A percentile compares a stretch with the other conserved stretches of the same genome.
These are phyloP conservation scores for Cremastobaeus sp. DNA, from an alignment of 2,888 invertebrate species.

Conservation along the genomic window DNA sequence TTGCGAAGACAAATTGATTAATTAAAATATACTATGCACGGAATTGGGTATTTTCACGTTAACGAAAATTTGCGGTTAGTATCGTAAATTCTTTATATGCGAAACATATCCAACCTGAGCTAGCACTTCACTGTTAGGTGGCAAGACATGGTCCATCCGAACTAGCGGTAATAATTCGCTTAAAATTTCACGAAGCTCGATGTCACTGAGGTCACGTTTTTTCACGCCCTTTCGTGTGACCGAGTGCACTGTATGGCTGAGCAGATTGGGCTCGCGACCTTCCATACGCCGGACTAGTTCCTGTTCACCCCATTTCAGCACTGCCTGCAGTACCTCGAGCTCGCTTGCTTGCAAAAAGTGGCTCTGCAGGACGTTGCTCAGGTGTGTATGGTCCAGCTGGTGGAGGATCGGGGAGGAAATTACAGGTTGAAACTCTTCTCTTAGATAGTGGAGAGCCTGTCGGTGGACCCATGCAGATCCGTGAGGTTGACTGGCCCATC, in stretches of 20 bases:
- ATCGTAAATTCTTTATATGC: too few relatives aligned
- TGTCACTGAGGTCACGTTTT: slow-evolving; percentile 90
- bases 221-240: slow-evolving; percentile 91
- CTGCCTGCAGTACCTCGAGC: slow-evolving; percentile 91
- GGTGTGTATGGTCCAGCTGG: slow-evolving; percentile 86
- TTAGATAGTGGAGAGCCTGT: slow-evolving; percentile 93
- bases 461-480: slow-evolving; percentile 95
- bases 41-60: too few relatives aligned
- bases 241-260: slow-evolving; percentile 95
- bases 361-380: slow-evolving; percentile 87
- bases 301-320: slow-evolving; percentile 93
- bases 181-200: slow-evolving; percentile 90
- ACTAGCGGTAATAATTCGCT: slow-evolving; percentile 91
- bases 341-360: slow-evolving; percentile 92
- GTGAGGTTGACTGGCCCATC: slow-evolving; percentile 93
- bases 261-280: slow-evolving; percentile 92
- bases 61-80: too few relatives aligned
- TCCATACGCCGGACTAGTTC: slow-evolving; percentile 90
- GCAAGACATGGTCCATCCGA: slow-evolving; percentile 93
- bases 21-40: too few relatives aligned
- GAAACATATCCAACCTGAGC: slow-evolving; percentile 84
- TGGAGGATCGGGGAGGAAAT: slow-evolving; percentile 86
- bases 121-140: slow-evolving; percentile 88
- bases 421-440: slow-evolving; percentile 93
- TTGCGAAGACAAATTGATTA: too few relatives aligned